Evolutionary conservation across 2,113 vertebrate species (phyloP), one percentile per base, ranked within the genome.

Genomic region (Oxyruncus cristatus): DNA sequence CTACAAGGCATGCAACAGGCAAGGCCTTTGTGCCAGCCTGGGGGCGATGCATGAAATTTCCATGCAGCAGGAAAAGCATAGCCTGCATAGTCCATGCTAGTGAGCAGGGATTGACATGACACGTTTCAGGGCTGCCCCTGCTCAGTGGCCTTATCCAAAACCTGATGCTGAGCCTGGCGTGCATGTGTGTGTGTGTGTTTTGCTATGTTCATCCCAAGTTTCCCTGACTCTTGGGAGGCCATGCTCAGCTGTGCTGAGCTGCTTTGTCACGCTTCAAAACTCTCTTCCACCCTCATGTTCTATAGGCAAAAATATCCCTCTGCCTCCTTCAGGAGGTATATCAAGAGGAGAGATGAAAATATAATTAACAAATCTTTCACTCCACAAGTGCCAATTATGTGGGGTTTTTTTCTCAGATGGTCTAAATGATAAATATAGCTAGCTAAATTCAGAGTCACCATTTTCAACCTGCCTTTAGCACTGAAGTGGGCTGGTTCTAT

Each of bases 401-500:
- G 70, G 70, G 35, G 8, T 1, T 21, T 56, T 86, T 86, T 55
- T 27, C 83, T 95, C 80, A 92, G 76, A 93, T 96, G 86, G 73
- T 91, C 68, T 91, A 61, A 76, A 63, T 91, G 81, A 89, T 92
- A 95, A 92, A 95, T 95, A 95, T 92, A 97, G 87, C 59, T 26
- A 61, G 73, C 86, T 95, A 95, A 95, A 96, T 95, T 91, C 83
- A 75, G 94, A 93, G 46, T 77, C 74, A 81, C 93, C 68, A 73
- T 87, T 96, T 96, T 87, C 80, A 96, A 84, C 80, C 84, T 89
- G 73, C 3, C 9, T 93, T 96, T 96, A 97, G 80, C 19, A 2
- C 80, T 71, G 28, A 87, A 95, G 95, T 97, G 80, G 89, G 93
- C 56, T 78, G 73, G 42, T 93, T 93, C 94, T 97, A 96, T 95